Conservation (phyloP, 2,888 invertebrate genomes). For the Lochmaea crataegi region DNA sequence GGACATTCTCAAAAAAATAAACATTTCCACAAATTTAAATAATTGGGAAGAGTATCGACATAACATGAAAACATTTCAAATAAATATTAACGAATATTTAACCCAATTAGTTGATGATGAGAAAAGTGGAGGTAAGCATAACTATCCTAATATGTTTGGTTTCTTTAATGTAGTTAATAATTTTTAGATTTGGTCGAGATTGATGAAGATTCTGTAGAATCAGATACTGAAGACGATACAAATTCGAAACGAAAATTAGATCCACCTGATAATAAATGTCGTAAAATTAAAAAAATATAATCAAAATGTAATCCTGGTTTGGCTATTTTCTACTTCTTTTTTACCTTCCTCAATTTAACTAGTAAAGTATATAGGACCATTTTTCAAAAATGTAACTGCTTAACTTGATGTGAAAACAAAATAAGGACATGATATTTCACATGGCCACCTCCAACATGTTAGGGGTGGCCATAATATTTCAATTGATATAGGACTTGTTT, state of each 20-base stretch:
- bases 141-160: background rate
- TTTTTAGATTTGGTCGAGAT: constrained; percentile 15
- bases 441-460: no score
- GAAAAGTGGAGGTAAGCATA: constrained; percentile 32
- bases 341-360: background rate
- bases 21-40: constrained; percentile 33
- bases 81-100: constrained; percentile 48
- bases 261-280: constrained; percentile 6
- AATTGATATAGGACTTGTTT: no score
- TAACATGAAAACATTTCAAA: constrained; percentile 45
- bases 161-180: background rate
- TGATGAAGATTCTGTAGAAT: constrained; percentile 35
- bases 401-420: no score
- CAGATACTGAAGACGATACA: constrained; percentile 41
- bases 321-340: constrained; percentile 27
- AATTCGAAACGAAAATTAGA: constrained; percentile 26
- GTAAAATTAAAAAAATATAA: constrained; percentile 13
- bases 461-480: no score
- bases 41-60: constrained; percentile 46
- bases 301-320: background rate
- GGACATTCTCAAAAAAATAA: constrained; percentile 41
- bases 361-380: background rate
- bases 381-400: no score
- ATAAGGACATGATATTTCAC: no score
- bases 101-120: constrained; percentile 47